Evolutionary conservation across 2,797 vertebrate species (phyloP), one percentile per base, ranked within the genome.

Genomic region (Pseudocheirus occidentalis): DNA sequence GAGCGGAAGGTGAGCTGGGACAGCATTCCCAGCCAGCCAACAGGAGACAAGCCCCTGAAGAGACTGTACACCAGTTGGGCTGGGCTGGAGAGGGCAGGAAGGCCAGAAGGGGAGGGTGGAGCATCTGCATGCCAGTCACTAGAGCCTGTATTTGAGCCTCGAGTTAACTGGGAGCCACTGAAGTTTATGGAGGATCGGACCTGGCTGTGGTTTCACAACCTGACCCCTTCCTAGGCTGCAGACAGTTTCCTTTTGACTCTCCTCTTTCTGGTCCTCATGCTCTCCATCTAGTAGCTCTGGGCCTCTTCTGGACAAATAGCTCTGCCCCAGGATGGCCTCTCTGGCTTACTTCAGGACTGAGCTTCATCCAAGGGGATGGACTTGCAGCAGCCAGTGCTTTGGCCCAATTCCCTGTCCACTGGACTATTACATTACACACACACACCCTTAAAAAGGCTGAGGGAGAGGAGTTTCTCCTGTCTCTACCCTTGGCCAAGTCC

Each of bases 1-100:
- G 31, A 66, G 62, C 14, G 59, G 4, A n/a, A 34, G 34, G 62
- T n/a, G 62, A 66, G 62, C 13, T 6, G 5, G 62, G 62, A 16
- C 13, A 6, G 62, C 3, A 16, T 18, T 16, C 31, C 14, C 13
- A 18, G 13, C 4, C 29, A 1, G 4, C 31, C 0, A 14, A 7
- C 34, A 16, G 14, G 5, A 18, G 62, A 66, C 62, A 7, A n/a
- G 34, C 34, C 34, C n/a, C 34, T 1, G 4, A 16, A 16, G 59
- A n/a, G 0, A 4, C 4, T 66, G 31, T 28, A 66, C 34, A n/a
- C 16, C 5, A 24, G 66, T 5, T 21, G 62, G 34, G 5, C 16
- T 40, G 62, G 16, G n/a, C 6, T 1, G 5, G 9, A 10, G 66
- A 9, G 18, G 16, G 18, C 66, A 7, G n/a, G n/a, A 40, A 81